These are phyloP conservation scores for Cephus runcator DNA, from an alignment of 2,888 invertebrate genomes.

Conservation along the genomic window DNA sequence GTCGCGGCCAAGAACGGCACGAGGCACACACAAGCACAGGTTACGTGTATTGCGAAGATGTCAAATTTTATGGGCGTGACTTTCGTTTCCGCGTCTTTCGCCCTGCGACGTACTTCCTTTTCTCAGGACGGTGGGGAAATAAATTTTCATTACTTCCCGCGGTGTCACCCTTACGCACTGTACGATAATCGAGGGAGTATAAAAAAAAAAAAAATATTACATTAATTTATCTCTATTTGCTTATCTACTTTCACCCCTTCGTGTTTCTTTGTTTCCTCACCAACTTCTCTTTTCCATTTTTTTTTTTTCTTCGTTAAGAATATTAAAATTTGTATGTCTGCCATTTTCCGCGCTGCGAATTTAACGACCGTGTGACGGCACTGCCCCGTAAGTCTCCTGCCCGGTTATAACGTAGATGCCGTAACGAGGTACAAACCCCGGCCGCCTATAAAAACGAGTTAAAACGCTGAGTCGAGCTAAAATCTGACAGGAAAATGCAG, in stretches of 20 bases:
- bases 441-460: conserved; percentile 11
- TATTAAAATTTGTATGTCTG: conserved; percentile 5
- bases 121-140: conserved; percentile 21
- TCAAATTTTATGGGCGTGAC: conserved; percentile 1
- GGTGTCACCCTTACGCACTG: not conserved
- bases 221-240: no score
- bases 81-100: conserved; percentile 5
- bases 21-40: not conserved
- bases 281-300: no score
- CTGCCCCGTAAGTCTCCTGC: conserved; percentile 27
- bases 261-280: no score
- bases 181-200: no score
- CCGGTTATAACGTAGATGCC: no score
- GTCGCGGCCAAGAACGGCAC: conserved; percentile 27
- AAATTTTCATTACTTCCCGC: conserved; percentile 3
- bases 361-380: conserved; percentile 2
- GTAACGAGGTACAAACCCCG: not conserved
- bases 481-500: conserved; percentile 40
- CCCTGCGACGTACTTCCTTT: conserved; percentile 17
- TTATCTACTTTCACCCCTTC: no score
- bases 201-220: no score
- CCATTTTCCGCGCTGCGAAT: conserved; percentile 1
- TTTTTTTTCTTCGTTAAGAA: no score
- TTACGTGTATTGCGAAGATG: not conserved
- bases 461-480: conserved; percentile 37